Evolutionary conservation across 2,797 vertebrate species (phyloP), one percentile per base, ranked within the genome.

Genomic region (Macrochelys suwanniensis): DNA sequence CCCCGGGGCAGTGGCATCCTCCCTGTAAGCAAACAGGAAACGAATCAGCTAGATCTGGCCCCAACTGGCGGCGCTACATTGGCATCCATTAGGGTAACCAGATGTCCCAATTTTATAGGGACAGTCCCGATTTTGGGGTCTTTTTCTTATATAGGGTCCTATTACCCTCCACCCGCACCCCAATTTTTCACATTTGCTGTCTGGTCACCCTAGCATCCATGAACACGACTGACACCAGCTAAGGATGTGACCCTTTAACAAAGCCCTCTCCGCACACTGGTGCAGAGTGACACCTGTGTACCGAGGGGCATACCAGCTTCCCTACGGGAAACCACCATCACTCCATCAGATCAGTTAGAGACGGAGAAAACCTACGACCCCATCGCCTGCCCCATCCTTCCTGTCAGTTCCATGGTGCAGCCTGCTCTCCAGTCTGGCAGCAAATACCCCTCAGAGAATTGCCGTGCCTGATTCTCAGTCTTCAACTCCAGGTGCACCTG

Each of bases 1-100:
- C 59, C 96, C 96, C 25, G 98, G 98, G 42, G 98, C 97, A 0
- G 81, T 84, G 37, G 97, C 98, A 31, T 98, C 98, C 87, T 98
- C 97, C 88, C 98, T 98, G 79, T 53, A 33, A 84, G 81, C 56
- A 50, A 57, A 71, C 56, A 5, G 71, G 2, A 87, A 37, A n/a
- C n/a, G 80, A 42, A 49, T 68, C 47, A 49, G 21, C 5, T 25
- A 8, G 8, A 17, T n/a, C 16, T 37, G 17, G 19, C 37, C 19
- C 17, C 19, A 21, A 42, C n/a, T 19, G n/a, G n/a, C 10, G 5
- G 8, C 42, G 65, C n/a, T 37, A 21, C 17, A 11, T 17, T n/a
- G 21, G 65, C 9, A 11, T 23, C n/a, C 8, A 1, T 37, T 42
- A 42, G 37, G 37, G 37, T 42, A 42, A 42, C 37, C 37, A 42